These are phyloP conservation scores for Perdix hodgsoniae DNA, from an alignment of 2,797 vertebrate species.

Conservation along the genomic window DNA sequence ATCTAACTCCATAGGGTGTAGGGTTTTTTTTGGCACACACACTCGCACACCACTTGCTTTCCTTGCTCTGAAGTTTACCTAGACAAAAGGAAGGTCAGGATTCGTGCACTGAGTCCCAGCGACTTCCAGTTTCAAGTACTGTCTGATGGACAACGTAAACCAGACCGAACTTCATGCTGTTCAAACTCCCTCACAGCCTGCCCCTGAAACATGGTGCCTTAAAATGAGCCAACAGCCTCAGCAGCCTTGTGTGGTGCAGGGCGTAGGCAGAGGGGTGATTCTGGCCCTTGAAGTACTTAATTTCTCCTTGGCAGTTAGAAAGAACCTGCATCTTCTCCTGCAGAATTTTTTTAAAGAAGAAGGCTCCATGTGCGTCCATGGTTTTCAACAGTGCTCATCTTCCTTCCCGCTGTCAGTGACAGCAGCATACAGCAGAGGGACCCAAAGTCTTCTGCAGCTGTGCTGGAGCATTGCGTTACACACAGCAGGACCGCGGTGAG, in stretches of 20 bases:
- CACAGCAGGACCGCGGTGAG: not conserved
- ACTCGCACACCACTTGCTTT: not conserved
- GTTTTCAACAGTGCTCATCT: not conserved
- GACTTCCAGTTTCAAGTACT: not conserved
- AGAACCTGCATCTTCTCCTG: not conserved
- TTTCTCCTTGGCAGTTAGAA: not conserved
- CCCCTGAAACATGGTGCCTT: fast-evolving
- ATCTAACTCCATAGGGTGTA: not conserved
- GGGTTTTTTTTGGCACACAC: not conserved
- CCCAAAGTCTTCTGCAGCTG: not conserved
- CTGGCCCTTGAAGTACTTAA: not conserved
- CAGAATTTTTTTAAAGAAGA: not conserved
- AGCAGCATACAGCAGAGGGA: conserved; percentile 29
- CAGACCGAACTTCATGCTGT: not conserved
- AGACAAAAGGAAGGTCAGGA: not conserved
- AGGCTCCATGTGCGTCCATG: not conserved
- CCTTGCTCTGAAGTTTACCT: not conserved
- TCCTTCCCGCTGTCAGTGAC: conserved; percentile 12
- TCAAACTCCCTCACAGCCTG: not conserved
- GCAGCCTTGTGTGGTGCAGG: not conserved
- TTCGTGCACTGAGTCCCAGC: not conserved
- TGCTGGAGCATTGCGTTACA: not conserved
- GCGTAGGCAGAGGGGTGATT: fast-evolving
- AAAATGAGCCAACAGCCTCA: not conserved
- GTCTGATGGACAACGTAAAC: not conserved